A percentile compares a stretch with the other conserved stretches of the same genome.
Conservation (phyloP, 1,140 invertebrate species). For the Penaeus japonicus region DNA sequence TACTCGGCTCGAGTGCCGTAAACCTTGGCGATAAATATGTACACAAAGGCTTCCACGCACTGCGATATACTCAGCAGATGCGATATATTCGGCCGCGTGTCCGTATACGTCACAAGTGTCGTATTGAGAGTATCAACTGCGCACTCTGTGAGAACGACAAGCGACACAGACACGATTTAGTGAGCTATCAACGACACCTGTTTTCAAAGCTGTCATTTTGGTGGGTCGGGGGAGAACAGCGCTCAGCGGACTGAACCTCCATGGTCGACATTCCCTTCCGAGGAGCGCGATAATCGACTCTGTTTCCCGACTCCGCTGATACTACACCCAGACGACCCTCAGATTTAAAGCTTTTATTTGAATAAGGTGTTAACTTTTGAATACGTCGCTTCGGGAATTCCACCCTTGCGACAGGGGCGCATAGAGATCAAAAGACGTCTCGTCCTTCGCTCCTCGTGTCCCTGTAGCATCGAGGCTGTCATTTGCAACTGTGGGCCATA, state of each 20-base stretch:
- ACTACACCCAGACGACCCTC: background rate
- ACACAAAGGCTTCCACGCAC: background rate
- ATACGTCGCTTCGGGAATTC: background rate
- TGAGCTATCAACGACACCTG: slow-evolving; percentile 41
- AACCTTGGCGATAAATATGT: background rate
- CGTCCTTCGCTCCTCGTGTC: background rate
- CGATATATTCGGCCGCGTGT: background rate
- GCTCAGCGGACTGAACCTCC: background rate
- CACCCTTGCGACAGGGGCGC: background rate
- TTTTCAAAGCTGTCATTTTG: slow-evolving; percentile 34
- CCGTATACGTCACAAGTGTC: background rate
- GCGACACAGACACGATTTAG: slow-evolving; percentile 21
- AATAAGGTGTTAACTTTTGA: slow-evolving; percentile 47
- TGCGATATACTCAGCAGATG: background rate
- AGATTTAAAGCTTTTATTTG: slow-evolving; percentile 40
- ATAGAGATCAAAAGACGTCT: background rate
- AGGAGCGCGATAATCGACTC: background rate
- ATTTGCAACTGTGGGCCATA: slow-evolving; percentile 50
- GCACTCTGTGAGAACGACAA: slow-evolving; percentile 32
- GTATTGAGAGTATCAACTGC: background rate
- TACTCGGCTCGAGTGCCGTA: background rate
- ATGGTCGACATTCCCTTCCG: background rate
- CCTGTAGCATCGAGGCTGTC: background rate
- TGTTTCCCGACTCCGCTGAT: background rate
- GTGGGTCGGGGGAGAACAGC: background rate